These are phyloP conservation scores for Gobio gobio DNA, from an alignment of 2,113 vertebrate species.

Conservation along the genomic window DNA sequence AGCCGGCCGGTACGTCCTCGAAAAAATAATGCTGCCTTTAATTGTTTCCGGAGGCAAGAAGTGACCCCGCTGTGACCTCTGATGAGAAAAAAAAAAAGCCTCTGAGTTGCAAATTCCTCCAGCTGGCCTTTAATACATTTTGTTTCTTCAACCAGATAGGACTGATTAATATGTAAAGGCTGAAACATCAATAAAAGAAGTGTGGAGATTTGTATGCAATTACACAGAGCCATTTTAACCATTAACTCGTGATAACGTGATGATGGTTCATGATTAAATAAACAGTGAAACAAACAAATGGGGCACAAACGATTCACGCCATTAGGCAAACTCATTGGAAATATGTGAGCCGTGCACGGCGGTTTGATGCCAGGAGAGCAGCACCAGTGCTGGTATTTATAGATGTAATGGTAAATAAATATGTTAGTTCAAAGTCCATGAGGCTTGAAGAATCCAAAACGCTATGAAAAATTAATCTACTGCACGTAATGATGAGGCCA, in stretches of 20 bases:
- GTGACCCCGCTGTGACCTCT: constrained; percentile 49
- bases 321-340: constrained; percentile 59
- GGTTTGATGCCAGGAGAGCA: constrained; percentile 37
- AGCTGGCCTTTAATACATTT: constrained; percentile 39
- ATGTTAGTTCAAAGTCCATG: constrained; percentile 36
- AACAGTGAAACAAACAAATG: constrained; percentile 54
- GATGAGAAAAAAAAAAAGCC: not conserved
- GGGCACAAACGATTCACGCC: constrained; percentile 39
- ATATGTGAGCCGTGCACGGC: constrained; percentile 45
- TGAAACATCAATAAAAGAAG: constrained; percentile 52
- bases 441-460: constrained; percentile 26
- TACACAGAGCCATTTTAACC: constrained; percentile 52
- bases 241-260: constrained; percentile 53
- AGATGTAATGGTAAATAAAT: constrained; percentile 49
- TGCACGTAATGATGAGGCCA: not conserved
- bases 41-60: constrained; percentile 57
- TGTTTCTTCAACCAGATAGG: constrained; percentile 41
- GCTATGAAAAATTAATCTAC: not conserved
- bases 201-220: constrained; percentile 41
- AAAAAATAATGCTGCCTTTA: constrained; percentile 55
- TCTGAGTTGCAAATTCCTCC: constrained; percentile 24
- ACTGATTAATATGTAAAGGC: constrained; percentile 50
- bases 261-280: constrained; percentile 59
- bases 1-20: constrained; percentile 10
- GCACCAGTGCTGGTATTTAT: constrained; percentile 37